These are phyloP conservation scores for Cuculus canorus DNA, from an alignment of 2,797 vertebrate genomes.

Conservation along the genomic window DNA sequence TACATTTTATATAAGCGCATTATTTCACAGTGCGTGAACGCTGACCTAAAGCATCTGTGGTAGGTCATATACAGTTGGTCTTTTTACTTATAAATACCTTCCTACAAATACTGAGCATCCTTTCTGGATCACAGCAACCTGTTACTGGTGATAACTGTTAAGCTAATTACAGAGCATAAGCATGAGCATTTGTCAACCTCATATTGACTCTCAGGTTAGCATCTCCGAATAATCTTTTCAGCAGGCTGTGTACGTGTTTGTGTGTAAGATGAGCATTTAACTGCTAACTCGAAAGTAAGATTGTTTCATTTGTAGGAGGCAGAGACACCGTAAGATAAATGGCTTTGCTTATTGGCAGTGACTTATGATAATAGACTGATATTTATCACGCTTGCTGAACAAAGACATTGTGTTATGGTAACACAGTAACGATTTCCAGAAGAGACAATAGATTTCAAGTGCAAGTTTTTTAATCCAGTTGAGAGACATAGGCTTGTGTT, in stretches of 20 bases:
- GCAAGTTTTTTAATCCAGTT: neutral
- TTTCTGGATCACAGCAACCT: neutral
- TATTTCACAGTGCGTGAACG: neutral
- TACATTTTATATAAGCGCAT: rapidly evolving
- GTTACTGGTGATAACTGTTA: neutral
- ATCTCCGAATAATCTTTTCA: neutral
- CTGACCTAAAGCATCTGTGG: neutral
- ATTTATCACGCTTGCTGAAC: neutral
- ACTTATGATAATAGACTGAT: neutral
- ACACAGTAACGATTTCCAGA: neutral
- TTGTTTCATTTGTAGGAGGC: neutral
- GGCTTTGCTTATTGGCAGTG: conserved; percentile 2
- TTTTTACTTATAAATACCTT: neutral
- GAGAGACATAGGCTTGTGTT: neutral
- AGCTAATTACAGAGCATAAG: neutral
- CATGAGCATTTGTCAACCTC: neutral
- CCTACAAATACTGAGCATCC: neutral
- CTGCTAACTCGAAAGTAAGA: neutral
- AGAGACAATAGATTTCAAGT: neutral
- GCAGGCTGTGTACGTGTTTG: rapidly evolving
- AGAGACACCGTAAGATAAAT: neutral
- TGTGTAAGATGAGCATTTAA: neutral
- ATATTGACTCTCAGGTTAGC: neutral
- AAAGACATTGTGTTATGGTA: neutral
- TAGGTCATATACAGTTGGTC: neutral